These are phyloP conservation scores for Drosophila albomicans DNA, from an alignment of 1,140 invertebrate genomes.

Conservation along the genomic window DNA sequence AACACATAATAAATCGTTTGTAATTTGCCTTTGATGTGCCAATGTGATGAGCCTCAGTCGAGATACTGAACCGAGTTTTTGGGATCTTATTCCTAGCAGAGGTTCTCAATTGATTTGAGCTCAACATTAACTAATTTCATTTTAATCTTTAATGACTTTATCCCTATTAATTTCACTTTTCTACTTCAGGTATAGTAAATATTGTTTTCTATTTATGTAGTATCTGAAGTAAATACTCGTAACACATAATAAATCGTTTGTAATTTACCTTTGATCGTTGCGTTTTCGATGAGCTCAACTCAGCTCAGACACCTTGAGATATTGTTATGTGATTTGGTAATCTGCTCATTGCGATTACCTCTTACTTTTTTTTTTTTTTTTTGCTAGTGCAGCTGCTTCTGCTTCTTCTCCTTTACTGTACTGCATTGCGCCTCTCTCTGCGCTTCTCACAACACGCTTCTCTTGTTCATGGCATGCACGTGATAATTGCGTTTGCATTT, in stretches of 20 bases:
- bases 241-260: neutral
- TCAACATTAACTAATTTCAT: no score
- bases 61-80: no score
- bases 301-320: constrained; percentile 15
- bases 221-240: no score
- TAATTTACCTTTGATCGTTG: neutral
- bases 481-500: constrained; percentile 76
- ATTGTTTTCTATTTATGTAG: no score
- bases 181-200: no score
- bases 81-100: no score
- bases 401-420: neutral
- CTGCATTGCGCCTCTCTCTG: neutral
- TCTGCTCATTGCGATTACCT: constrained; percentile 29
- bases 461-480: constrained; percentile 77
- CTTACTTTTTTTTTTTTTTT: constrained; percentile 44
- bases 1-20: no score
- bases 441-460: neutral
- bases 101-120: no score
- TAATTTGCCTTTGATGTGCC: no score
- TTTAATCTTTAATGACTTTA: no score
- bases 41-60: no score
- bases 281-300: constrained; percentile 3
- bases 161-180: no score
- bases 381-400: constrained; percentile 1
- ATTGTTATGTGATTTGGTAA: constrained; percentile 31